phyloP scores from a whole-genome alignment of 2,888 invertebrate genomes.

The Isotomurus palustris region DNA sequence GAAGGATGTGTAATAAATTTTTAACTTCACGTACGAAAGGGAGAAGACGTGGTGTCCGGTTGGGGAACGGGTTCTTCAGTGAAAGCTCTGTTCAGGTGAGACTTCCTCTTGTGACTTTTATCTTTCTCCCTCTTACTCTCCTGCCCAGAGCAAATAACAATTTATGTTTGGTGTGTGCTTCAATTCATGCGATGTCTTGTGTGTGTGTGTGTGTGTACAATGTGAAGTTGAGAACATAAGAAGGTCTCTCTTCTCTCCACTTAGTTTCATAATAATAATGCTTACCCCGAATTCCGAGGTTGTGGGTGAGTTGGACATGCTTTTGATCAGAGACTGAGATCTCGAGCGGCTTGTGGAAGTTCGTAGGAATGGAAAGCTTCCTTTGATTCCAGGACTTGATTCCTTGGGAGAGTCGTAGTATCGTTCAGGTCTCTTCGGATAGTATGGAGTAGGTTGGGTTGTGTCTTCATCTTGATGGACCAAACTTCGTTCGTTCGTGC shows the following conservation, averaged over 20 bases:
- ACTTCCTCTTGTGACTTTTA: constrained; percentile 42
- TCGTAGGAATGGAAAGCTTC: constrained; percentile 27
- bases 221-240: no score
- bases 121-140: constrained; percentile 36
- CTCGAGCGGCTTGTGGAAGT: constrained; percentile 31
- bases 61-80: constrained; percentile 37
- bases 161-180: no score
- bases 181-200: no score
- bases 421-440: no score
- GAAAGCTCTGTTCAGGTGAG: constrained; percentile 39
- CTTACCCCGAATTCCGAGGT: constrained; percentile 33
- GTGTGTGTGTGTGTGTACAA: no score
- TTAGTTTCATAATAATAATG: background rate
- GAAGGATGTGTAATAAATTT: background rate
- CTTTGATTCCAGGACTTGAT: constrained; percentile 5
- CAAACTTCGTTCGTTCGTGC: constrained; percentile 2
- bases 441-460: no score
- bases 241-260: background rate
- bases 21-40: constrained; percentile 12
- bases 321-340: constrained; percentile 33
- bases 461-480: background rate
- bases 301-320: constrained; percentile 25
- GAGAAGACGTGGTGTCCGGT: constrained; percentile 20
- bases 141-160: no score
- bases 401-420: background rate